Evolutionary conservation across 2,888 invertebrate genomes (phyloP).

Genomic region (Mimumesa dahlbomi): DNA sequence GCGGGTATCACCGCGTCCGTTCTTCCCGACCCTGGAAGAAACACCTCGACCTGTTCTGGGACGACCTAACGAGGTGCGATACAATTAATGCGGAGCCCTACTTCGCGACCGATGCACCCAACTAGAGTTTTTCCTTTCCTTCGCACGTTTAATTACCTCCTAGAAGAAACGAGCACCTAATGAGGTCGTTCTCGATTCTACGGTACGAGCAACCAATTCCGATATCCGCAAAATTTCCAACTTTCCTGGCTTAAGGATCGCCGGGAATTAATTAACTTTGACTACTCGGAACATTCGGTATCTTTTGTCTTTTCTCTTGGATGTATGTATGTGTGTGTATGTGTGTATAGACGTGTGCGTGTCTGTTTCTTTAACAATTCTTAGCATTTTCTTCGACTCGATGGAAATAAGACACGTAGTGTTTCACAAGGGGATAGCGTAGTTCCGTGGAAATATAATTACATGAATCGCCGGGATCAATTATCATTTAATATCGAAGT

Average conservation of each 20-base stretch:
- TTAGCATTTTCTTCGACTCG: no score
- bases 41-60: conserved; percentile 70
- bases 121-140: conserved; percentile 61
- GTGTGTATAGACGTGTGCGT: no score
- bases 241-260: conserved; percentile 8
- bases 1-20: background rate
- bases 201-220: conserved; percentile 29
- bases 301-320: background rate
- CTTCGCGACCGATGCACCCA: conserved; percentile 61
- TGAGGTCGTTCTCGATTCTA: conserved; percentile 51
- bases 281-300: background rate
- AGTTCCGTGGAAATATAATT: no score
- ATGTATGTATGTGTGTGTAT: no score
- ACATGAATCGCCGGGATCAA: no score
- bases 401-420: no score
- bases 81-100: conserved; percentile 69
- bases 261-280: conserved; percentile 41
- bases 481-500: no score
- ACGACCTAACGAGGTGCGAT: conserved; percentile 71
- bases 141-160: conserved; percentile 56
- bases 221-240: conserved; percentile 34
- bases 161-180: conserved; percentile 58
- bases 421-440: no score
- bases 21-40: conserved; percentile 42
- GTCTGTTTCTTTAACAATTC: no score